These are phyloP conservation scores for Stomatorhinus ivindoensis DNA, from an alignment of 2,113 vertebrate genomes.

Conservation along the genomic window DNA sequence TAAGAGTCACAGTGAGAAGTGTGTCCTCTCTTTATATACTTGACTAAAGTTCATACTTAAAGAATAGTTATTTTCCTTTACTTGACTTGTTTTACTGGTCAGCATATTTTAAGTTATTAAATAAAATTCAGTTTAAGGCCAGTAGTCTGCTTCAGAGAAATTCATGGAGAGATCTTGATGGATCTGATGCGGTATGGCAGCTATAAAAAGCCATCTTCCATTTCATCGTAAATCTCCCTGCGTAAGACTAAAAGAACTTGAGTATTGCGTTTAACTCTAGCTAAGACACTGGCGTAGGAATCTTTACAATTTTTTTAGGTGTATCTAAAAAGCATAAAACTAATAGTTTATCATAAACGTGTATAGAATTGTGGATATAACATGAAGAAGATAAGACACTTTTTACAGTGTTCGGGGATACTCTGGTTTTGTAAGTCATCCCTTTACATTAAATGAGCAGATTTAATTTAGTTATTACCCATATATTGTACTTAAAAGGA, in stretches of 20 bases:
- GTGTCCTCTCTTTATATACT: neutral
- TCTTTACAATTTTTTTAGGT: neutral
- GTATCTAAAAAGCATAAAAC: neutral
- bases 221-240: neutral
- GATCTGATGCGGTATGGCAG: neutral
- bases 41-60: conserved; percentile 9
- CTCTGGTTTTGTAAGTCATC: neutral
- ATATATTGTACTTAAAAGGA: neutral
- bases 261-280: neutral
- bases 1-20: neutral
- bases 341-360: neutral
- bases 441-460: neutral
- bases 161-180: neutral
- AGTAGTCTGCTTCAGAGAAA: neutral
- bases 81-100: neutral
- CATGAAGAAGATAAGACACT: neutral
- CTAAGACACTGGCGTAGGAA: neutral
- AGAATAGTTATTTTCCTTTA: neutral
- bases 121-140: neutral
- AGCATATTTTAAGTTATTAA: neutral
- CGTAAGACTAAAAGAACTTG: neutral
- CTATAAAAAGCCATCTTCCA: neutral
- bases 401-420: neutral
- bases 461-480: neutral
- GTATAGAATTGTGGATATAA: neutral